phyloP scores from a whole-genome alignment of 2,797 vertebrate species.

The Nasua narica region DNA sequence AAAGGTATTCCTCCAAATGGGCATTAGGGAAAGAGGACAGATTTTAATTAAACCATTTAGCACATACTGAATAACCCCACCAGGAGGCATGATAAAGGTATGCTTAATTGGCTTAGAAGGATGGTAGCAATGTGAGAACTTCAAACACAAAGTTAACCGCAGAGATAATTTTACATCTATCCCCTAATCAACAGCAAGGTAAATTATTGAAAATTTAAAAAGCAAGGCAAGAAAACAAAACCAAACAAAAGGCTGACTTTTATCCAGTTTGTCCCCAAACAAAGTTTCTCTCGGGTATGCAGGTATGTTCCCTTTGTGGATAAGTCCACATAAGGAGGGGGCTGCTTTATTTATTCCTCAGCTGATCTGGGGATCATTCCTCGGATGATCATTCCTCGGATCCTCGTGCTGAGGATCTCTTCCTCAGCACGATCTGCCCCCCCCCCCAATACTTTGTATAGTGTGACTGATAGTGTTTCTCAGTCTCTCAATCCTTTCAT shows the following conservation, averaged over 20 bases:
- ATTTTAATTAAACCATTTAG: conserved; percentile 78
- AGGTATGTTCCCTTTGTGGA: background rate
- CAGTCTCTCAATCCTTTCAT: background rate
- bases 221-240: background rate
- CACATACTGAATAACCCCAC: conserved; percentile 66
- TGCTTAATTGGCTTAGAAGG: conserved; percentile 71
- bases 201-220: conserved; percentile 17
- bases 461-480: background rate
- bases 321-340: background rate
- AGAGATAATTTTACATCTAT: conserved; percentile 39
- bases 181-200: conserved; percentile 37
- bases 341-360: background rate
- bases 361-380: no score
- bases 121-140: conserved; percentile 49
- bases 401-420: no score
- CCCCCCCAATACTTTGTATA: background rate
- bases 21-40: conserved; percentile 70
- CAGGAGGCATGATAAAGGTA: conserved; percentile 64
- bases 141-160: conserved; percentile 51
- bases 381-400: no score
- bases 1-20: conserved; percentile 70
- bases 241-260: background rate
- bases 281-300: background rate
- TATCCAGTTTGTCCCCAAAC: background rate
- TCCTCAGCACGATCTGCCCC: background rate